A percentile compares a stretch with the other conserved stretches of the same genome.
phyloP scores from a whole-genome alignment of 2,888 invertebrate species.

The Salpingus planirostris region DNA sequence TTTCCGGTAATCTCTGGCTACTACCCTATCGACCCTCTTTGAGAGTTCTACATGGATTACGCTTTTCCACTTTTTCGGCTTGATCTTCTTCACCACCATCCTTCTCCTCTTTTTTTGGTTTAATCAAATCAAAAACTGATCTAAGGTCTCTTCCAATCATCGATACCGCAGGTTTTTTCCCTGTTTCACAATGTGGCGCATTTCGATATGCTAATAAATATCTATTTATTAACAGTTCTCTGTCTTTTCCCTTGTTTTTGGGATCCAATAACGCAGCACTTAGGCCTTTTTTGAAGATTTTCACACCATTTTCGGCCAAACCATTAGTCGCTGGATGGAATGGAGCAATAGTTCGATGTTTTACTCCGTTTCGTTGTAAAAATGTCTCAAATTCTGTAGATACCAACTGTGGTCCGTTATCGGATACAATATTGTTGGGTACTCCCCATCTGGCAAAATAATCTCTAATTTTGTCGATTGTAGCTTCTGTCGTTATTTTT shows the following conservation, averaged over 20 bases:
- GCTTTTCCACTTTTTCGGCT: no score
- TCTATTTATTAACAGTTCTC: constrained; percentile 4
- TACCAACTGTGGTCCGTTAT: neutral
- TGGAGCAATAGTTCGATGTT: constrained; percentile 3
- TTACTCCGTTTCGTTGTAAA: constrained; percentile 9
- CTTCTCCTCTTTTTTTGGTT: neutral
- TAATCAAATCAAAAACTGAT: neutral
- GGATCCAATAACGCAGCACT: constrained; percentile 8
- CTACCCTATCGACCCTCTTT: constrained; percentile 4
- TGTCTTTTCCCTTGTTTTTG: constrained; percentile 2
- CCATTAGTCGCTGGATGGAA: constrained; percentile 4
- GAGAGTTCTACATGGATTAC: no score
- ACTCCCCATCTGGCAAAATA: neutral
- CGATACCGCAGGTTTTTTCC: constrained; percentile 7
- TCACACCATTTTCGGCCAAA: constrained; percentile 8
- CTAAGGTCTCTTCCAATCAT: neutral
- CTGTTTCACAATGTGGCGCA: constrained; percentile 6
- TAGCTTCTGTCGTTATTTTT: neutral
- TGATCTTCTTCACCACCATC: no score
- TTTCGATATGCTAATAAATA: constrained; percentile 7
- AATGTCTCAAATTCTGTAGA: constrained; percentile 2
- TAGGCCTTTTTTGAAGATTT: constrained; percentile 6
- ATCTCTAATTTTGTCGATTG: neutral
- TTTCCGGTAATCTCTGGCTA: constrained; percentile 4
- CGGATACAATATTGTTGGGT: neutral